Conservation (phyloP, 64 coral and sea anemone species). For the Porites lutea region DNA sequence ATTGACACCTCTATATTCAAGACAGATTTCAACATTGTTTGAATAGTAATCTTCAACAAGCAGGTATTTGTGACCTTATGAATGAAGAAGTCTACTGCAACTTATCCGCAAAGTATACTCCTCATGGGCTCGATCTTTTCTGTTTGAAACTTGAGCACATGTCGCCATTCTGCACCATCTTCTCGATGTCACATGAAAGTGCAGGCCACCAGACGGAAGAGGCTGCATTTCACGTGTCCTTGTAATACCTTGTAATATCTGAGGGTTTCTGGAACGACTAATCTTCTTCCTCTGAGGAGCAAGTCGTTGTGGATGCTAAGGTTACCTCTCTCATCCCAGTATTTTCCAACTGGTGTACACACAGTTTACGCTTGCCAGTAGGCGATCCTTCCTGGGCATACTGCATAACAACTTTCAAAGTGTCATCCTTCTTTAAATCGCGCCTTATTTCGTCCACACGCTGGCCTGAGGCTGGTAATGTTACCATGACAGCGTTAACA, state of each 20-base stretch:
- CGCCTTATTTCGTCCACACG: background rate
- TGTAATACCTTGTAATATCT: background rate
- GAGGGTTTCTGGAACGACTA: constrained; percentile 21
- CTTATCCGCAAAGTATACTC: too few relatives aligned
- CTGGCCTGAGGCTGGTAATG: background rate
- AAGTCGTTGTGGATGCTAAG: constrained; percentile 16
- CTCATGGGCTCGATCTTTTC: too few relatives aligned
- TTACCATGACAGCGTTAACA: background rate
- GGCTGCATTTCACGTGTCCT: too few relatives aligned
- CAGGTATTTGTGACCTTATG: too few relatives aligned
- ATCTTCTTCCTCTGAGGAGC: constrained; percentile 30
- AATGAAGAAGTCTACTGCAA: too few relatives aligned
- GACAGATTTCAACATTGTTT: too few relatives aligned
- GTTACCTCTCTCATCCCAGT: constrained; percentile 35
- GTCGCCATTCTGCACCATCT: too few relatives aligned
- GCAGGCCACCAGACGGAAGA: too few relatives aligned
- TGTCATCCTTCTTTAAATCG: constrained; percentile 49
- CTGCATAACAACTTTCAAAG: constrained; percentile 15
- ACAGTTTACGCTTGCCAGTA: constrained; percentile 18
- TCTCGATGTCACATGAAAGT: too few relatives aligned
- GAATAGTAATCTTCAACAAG: too few relatives aligned
- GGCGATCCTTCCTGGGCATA: constrained; percentile 52
- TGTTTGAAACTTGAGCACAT: too few relatives aligned
- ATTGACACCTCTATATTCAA: too few relatives aligned
- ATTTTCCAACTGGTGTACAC: constrained; percentile 37